Evolutionary conservation across 2,797 vertebrate genomes (phyloP).

Genomic region (Sebastes minor): DNA sequence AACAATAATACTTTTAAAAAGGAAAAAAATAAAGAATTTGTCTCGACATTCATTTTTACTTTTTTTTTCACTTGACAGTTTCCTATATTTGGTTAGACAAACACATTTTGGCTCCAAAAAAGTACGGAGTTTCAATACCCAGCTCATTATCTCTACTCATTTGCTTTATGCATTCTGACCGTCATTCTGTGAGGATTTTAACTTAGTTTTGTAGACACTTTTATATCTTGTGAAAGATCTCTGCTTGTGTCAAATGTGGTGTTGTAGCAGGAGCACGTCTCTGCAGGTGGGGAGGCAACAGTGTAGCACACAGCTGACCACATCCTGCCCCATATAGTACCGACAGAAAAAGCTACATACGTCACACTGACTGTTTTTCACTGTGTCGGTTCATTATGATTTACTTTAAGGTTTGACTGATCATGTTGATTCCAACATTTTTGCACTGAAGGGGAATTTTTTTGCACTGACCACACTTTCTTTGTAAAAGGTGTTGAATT

Average conservation of each 20-base stretch:
- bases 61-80: neutral
- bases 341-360: constrained; percentile 21
- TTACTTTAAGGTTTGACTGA: constrained; percentile 16
- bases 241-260: constrained; percentile 20
- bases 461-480: neutral
- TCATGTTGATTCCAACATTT: neutral
- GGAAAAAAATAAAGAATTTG: neutral
- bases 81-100: neutral
- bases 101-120: neutral
- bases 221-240: neutral
- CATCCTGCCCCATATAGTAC: constrained; percentile 63
- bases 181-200: neutral
- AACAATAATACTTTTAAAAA: neutral
- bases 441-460: neutral
- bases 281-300: constrained; percentile 67
- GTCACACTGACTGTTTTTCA: constrained; percentile 50
- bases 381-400: constrained; percentile 23
- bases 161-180: neutral
- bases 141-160: neutral
- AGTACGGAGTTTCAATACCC: neutral
- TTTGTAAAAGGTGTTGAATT: neutral
- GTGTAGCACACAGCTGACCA: constrained; percentile 61
- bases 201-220: neutral
- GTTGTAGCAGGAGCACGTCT: constrained; percentile 26
- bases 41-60: too few species aligned